Evolutionary conservation across 1,140 invertebrate species (phyloP), one percentile per base, ranked within the genome.

Genomic region (Ylistrum balloti): DNA sequence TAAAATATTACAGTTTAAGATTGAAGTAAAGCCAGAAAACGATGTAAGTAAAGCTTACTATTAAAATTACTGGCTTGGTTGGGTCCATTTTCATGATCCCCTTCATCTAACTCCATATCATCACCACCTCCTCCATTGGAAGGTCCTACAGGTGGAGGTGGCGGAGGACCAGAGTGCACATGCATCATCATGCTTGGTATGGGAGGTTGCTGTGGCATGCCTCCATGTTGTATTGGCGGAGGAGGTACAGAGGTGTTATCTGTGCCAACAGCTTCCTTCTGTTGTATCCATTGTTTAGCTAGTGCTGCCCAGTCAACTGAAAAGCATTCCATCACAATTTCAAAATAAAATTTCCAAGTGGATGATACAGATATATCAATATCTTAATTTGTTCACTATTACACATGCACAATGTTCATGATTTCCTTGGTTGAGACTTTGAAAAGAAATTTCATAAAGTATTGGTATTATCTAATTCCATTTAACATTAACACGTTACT

Each of bases 231-330:
- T n/a, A 74, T n/a, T 0, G 85, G 92, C 33, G 92, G 93, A 38
- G 91, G 90, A 48, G 86, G 88, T 34, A 92, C 90, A 34, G 90
- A 86, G n/a, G 88, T 87, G 15, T 85, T 86, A 22, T 56, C 48
- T 0, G 88, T 87, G 85, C 38, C 86, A n/a, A 93, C 91, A 85
- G 93, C 95, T 95, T 99, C 98, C 95, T 99, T 99, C 98, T 99
- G 99, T 95, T 98, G 98, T 91, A 99, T 99, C 99, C 99, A 99
- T 97, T 99, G 98, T 94, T 99, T 99, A 28, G 99, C 99, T 92
- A 99, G 96, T 88, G 98, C 97, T 38, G 98, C 99, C 99, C 99
- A 99, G 96, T 99, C 99, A 88, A 99, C 99, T 97, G 94, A 35
- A 96, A 96, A 85, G 74, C 85, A 41, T 74, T 56, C 2, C 32